Evolutionary conservation across 2,113 vertebrate genomes (phyloP).

Genomic region (Lasiurus borealis): DNA sequence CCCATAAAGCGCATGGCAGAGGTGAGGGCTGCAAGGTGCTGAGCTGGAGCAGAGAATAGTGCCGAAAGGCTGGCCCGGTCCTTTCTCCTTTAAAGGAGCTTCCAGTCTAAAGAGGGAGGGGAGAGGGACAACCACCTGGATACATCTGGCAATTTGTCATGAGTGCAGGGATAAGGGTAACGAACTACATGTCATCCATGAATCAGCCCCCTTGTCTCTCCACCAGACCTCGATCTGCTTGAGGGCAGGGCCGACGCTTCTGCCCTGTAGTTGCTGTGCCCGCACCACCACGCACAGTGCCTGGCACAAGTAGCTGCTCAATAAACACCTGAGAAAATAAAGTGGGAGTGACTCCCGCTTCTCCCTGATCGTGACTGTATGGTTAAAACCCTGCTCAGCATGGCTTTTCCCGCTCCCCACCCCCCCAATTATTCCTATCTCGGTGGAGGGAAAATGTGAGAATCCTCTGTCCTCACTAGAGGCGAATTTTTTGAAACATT

Average conservation of each 20-base stretch:
- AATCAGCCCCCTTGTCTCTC: neutral
- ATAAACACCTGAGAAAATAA: neutral
- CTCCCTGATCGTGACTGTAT: neutral
- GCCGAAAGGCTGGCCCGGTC: neutral
- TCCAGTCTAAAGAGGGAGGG: neutral
- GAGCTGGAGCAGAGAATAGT: neutral
- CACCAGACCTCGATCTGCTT: neutral
- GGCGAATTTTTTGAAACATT: neutral
- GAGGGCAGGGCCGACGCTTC: neutral
- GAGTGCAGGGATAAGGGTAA: neutral
- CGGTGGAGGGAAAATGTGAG: conserved; percentile 21
- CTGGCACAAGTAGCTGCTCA: neutral
- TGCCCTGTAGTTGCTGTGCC: too few relatives aligned
- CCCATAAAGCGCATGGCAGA: neutral
- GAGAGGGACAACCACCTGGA: neutral
- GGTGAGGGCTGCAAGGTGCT: too few relatives aligned
- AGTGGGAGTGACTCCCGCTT: neutral
- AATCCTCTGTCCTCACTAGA: neutral
- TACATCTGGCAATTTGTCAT: neutral
- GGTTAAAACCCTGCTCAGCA: neutral
- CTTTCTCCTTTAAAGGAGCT: neutral
- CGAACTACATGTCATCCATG: neutral
- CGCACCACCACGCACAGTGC: neutral
- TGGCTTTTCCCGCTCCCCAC: neutral
- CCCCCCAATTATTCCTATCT: neutral